Base-by-base conservation (phyloP, 2,797 vertebrate species). In the Acestrorhynchus altus region DNA sequence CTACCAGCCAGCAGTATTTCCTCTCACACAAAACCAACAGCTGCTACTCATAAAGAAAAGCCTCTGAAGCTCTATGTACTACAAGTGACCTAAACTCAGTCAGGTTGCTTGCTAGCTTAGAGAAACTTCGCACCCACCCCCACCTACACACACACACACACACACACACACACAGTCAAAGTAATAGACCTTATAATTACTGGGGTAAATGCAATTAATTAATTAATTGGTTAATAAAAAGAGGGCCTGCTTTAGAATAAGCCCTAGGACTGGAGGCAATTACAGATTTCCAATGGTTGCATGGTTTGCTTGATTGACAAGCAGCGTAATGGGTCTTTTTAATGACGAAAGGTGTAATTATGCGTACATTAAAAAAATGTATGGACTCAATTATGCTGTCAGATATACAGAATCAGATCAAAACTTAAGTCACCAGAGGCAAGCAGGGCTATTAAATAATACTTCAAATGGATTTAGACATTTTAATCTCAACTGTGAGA, bases 151-250 rank as follows among this genome's bases (percentile, higher is more conserved):
- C 22, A 15, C 7, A 63, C 31, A 78, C 49, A 35, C 59, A 8
- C 1, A 46, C 79, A 79, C 8, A 10, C 40, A 8, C 28, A 71
- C 60, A 70, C n/a, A n/a, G n/a, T n/a, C n/a, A 44, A 35, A 35
- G 42, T 51, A 83, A 83, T 47, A 64, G 70, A 74, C 60, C 79
- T 83, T 68, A 78, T 73, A 83, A 78, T 82, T 71, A 80, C 64
- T 26, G 51, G 18, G 18, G 71, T 63, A 51, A 81, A 81, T n/a
- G 13, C 52, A 56, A 77, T 75, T 77, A 76, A 80, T 59, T 69
- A 73, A 83, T 79, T 66, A 65, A 82, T 82, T 26, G 65, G 64
- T 74, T 63, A 66, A 64, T 20, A 63, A 31, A 61, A 61, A 71
- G 69, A 78, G 42, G 40, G 52, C 64, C 61, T 46, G 69, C 26